A percentile compares a stretch with the other conserved stretches of the same genome.
Evolutionary conservation across 2,113 vertebrate genomes (phyloP).

Genomic region (Mola mola): DNA sequence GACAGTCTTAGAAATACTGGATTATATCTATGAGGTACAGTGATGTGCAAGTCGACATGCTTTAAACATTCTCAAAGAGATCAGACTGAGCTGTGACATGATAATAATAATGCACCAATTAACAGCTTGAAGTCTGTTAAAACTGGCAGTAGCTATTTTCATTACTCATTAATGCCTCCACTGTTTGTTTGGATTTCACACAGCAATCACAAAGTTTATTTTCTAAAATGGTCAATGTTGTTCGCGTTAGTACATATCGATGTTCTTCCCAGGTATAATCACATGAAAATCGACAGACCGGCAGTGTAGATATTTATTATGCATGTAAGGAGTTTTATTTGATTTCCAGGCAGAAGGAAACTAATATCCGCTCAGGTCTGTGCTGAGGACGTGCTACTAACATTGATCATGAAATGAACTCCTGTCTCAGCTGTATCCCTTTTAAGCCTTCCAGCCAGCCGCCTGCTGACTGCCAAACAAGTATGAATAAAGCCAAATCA

Average conservation of each 20-base stretch:
- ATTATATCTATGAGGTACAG: constrained; percentile 82
- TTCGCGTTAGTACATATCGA: background rate
- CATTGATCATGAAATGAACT: constrained; percentile 40
- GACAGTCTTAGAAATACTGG: constrained; percentile 81
- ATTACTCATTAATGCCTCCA: constrained; percentile 5
- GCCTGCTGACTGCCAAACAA: constrained; percentile 38
- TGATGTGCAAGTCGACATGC: background rate
- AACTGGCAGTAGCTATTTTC: constrained; percentile 1
- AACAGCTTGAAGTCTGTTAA: background rate
- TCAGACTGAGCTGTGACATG: background rate
- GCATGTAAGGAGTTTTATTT: constrained; percentile 45
- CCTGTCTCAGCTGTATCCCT: constrained; percentile 39
- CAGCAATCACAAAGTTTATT: background rate
- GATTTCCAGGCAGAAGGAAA: constrained; percentile 40
- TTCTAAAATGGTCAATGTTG: background rate
- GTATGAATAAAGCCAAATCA: constrained; percentile 32
- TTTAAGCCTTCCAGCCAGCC: constrained; percentile 27
- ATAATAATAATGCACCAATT: constrained; percentile 18
- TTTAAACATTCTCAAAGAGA: background rate
- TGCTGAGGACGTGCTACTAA: constrained; percentile 26
- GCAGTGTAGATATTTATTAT: constrained; percentile 28
- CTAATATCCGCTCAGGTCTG: constrained; percentile 47
- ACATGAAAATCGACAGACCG: constrained; percentile 6
- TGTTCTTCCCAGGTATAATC: background rate
- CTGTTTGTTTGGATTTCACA: background rate